Conservation (phyloP, 2,888 invertebrate species). For the Callyntrura guangdongensis region DNA sequence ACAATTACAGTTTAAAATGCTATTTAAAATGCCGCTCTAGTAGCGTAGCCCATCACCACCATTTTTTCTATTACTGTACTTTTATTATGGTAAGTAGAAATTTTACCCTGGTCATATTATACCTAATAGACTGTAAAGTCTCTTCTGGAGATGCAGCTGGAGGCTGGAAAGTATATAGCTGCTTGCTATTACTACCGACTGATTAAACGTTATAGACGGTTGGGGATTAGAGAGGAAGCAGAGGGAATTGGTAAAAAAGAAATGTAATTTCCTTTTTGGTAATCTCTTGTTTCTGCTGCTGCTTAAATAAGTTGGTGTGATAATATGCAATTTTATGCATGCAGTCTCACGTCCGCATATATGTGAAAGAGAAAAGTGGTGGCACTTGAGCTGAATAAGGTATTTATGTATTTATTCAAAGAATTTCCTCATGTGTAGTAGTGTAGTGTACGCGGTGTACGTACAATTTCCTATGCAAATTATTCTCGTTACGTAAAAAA, state of each 20-base stretch:
- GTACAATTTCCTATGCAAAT: slow-evolving; percentile 48
- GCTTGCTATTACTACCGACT: not conserved
- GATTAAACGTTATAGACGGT: too few species aligned
- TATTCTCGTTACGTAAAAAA: slow-evolving; percentile 6
- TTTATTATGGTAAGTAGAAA: slow-evolving; percentile 36
- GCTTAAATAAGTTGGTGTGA: not conserved
- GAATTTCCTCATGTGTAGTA: slow-evolving; percentile 39
- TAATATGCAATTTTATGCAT: slow-evolving; percentile 37
- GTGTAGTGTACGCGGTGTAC: too few species aligned
- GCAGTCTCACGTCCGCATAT: slow-evolving; percentile 34
- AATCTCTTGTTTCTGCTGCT: too few species aligned
- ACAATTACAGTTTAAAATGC: slow-evolving; percentile 65
- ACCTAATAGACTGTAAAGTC: slow-evolving; percentile 10
- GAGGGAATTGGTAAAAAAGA: slow-evolving; percentile 2
- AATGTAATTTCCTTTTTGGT: slow-evolving; percentile 41
- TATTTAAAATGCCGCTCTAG: slow-evolving; percentile 50
- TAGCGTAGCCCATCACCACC: not conserved
- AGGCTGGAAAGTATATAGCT: too few species aligned
- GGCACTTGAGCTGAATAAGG: slow-evolving; percentile 11
- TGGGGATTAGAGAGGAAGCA: too few species aligned
- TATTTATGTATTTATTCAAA: slow-evolving; percentile 42
- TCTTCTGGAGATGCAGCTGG: not conserved
- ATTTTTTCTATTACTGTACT: too few species aligned
- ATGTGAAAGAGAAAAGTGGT: slow-evolving; percentile 11
- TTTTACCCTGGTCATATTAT: not conserved